Base-by-base conservation (phyloP, 2,113 vertebrate species). In the Limanda limanda region DNA sequence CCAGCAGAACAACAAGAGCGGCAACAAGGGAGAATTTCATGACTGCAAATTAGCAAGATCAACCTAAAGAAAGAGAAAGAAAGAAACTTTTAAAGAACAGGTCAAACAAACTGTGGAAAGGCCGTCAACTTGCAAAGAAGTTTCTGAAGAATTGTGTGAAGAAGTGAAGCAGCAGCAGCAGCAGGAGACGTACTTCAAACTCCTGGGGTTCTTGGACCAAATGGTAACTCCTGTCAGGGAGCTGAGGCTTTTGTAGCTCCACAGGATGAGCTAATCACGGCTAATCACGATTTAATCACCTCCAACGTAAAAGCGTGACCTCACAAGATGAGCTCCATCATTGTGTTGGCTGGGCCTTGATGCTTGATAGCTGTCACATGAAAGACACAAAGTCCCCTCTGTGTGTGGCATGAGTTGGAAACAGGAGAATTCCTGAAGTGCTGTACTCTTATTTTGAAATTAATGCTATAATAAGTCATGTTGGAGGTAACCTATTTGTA, bases 21-120 rank as follows among this genome's bases (percentile, higher is more conserved):
- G 81, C 62, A 8, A 88, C 45, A 0, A 90, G 55, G 64, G 86
- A 77, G 81, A 88, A 68, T 51, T 88, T 93, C 92, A 94, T 94
- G 88, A 37, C 78, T 86, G 81, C 82, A 52, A 79, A 72, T 61
- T 76, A 74, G 60, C 2, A 18, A 79, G 51, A 68, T 4, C 60
- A 66, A 56, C 65, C 84, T 90, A 3, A n/a, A 47, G 14, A 69
- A 13, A 78, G 10, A 10, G 58, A 7, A n/a, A 47, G 12, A 67
- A 13, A 76, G 47, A 48, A 55, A 8, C 31, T 31, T 62, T 9
- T 5, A 64, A 78, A 31, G 4, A 0, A 12, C 31, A n/a, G 51
- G 13, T 37, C 10, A 74, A 18, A 14, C 8, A 59, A 27, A 65
- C 4, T n/a, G 18, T 48, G 2, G 31, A 7, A 8, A 51, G 1